Evolutionary conservation across 2,797 vertebrate species (phyloP), one percentile per base, ranked within the genome.

Genomic region (Hipposideros larvatus): DNA sequence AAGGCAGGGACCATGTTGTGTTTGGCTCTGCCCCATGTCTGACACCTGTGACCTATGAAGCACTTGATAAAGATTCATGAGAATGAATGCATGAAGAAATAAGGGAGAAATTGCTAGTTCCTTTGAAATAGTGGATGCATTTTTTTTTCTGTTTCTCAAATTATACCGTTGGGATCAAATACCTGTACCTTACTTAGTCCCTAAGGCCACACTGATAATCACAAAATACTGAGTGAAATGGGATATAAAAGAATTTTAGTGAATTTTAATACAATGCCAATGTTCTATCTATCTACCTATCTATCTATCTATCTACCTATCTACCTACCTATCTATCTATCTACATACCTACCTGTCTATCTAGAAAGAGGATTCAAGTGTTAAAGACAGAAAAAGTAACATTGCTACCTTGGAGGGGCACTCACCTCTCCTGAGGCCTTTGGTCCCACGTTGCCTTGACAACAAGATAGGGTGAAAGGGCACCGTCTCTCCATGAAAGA

Each of bases 51-150:
- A 5, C 14, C 43, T 66, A 4, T 0, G 2, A 92, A 59, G 34
- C 14, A 22, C n/a, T 66, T 75, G 22, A 34, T 59, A 46, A 71
- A 46, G 70, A 57, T 4, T 43, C 46, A n/a, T 21, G 59, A 83
- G 46, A 88, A 80, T 70, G 37, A 71, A 31, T 7, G 41, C 26
- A 18, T 26, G 82, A 77, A 16, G 51, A 89, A 84, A 90, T 77
- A 71, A 51, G 22, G 37, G 18, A 7, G 11, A 34, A 26, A 70
- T 34, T 22, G 7, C 41, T 83, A 53, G 31, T 41, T 78, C 19
- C 26, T 82, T 90, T 65, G 87, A 93, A 93, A 89, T 19, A 55
- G 41, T 48, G 63, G 21, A 24, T 74, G 21, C 37, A 80, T 55
- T 78, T 46, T 70, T 80, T n/a, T 57, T 79, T 88, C 31, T 59